A percentile compares a stretch with the other conserved stretches of the same genome.
phyloP scores from a whole-genome alignment of 1,140 invertebrate genomes.

The Chironomus tepperi region DNA sequence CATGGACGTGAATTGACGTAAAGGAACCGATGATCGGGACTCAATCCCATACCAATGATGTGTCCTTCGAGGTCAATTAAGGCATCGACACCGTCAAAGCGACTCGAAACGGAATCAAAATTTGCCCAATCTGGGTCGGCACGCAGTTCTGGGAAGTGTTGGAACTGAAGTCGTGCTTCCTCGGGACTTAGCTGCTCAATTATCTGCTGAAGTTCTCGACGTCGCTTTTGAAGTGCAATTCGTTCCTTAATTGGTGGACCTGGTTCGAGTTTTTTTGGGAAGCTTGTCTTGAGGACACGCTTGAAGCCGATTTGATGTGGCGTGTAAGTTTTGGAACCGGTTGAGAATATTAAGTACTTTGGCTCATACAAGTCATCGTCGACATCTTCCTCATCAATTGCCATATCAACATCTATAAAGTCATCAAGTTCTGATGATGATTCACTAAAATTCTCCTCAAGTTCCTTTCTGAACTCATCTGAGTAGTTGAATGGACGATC shows the following conservation, averaged over 20 bases:
- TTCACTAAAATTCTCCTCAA: neutral
- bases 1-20: constrained; percentile 83
- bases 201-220: constrained; percentile 42
- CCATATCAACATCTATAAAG: constrained; percentile 25
- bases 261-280: constrained; percentile 58
- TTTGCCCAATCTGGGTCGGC: constrained; percentile 58
- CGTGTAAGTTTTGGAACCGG: constrained; percentile 73
- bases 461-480: neutral
- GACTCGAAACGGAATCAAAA: constrained; percentile 57
- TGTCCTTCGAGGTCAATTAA: constrained; percentile 81
- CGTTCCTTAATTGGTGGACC: constrained; percentile 59
- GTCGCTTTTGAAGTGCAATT: constrained; percentile 49
- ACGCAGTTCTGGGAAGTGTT: constrained; percentile 33
- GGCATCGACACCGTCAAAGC: constrained; percentile 72
- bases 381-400: constrained; percentile 35
- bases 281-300: constrained; percentile 61
- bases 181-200: constrained; percentile 20
- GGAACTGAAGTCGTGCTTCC: neutral
- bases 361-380: constrained; percentile 44
- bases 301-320: constrained; percentile 85
- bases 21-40: constrained; percentile 75
- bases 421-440: neutral
- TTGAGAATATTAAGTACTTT: constrained; percentile 80
- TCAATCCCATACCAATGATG: constrained; percentile 82
- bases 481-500: neutral